Percentiles rank a stretch among this genome's conserved stretches.
Evolutionary conservation across 2,797 vertebrate genomes (phyloP).

Genomic region (Mycteria americana): DNA sequence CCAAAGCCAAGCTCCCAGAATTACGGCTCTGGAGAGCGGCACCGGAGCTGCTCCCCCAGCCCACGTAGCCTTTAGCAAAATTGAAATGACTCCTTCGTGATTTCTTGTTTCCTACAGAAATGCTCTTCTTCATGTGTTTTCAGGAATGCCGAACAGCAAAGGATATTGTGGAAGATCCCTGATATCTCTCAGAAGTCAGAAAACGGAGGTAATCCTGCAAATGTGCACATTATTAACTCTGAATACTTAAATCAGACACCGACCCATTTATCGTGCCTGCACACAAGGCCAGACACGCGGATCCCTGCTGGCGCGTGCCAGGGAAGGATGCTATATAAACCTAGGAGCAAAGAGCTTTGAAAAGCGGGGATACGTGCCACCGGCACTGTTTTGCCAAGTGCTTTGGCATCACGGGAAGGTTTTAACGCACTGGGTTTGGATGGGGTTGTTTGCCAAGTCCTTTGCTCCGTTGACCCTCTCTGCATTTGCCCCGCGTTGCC

Average conservation of each 20-base stretch:
- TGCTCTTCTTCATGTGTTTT: conserved; percentile 39
- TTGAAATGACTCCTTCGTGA: neutral
- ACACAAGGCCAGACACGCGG: neutral
- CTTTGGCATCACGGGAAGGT: neutral
- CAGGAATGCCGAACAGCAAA: conserved; percentile 94
- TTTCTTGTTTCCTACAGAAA: neutral
- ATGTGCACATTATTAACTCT: fast-evolving
- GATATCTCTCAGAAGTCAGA: conserved; percentile 96
- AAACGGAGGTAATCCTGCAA: conserved; percentile 86
- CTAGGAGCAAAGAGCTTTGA: neutral
- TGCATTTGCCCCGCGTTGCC: fast-evolving
- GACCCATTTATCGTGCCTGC: fast-evolving
- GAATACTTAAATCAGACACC: neutral
- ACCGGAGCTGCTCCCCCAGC: neutral
- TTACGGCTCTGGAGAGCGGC: fast-evolving
- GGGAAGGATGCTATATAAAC: neutral
- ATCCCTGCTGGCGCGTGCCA: neutral
- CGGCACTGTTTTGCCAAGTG: fast-evolving
- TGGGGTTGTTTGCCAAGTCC: neutral
- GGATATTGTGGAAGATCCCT: conserved; percentile 95
- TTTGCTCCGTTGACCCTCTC: neutral
- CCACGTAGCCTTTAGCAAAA: neutral
- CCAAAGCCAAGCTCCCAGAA: neutral
- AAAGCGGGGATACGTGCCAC: neutral
- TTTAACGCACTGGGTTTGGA: fast-evolving